Percentiles rank a stretch among this genome's conserved stretches.
Evolutionary conservation across 2,797 vertebrate genomes (phyloP).

Genomic region (Enteromius viviparus): DNA sequence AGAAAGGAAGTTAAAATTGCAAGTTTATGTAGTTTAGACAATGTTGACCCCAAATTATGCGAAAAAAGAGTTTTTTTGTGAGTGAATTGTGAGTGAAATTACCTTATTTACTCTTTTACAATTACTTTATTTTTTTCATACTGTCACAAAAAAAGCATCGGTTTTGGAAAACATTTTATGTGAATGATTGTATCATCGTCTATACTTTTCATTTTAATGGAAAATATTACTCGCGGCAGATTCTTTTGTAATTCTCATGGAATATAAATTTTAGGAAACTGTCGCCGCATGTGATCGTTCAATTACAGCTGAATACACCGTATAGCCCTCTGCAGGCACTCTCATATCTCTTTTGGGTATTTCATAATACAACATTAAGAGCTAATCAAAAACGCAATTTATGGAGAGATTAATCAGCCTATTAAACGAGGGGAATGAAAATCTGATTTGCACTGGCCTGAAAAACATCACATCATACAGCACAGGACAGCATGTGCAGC

Average conservation of each 20-base stretch:
- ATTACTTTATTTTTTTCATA: not conserved
- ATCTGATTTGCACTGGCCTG: conserved; percentile 25
- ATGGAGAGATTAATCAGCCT: conserved; percentile 20
- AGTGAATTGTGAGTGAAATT: not conserved
- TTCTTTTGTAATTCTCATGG: not conserved
- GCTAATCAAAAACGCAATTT: not conserved
- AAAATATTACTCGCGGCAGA: not conserved
- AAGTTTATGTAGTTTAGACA: not conserved
- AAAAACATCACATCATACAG: conserved; percentile 14
- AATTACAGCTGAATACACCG: not conserved
- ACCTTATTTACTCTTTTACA: too few species aligned
- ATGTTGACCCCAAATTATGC: not conserved
- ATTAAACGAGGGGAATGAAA: conserved; percentile 4
- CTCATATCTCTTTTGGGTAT: not conserved
- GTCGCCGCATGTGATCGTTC: not conserved
- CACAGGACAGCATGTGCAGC: conserved; percentile 2
- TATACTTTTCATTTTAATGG: not conserved
- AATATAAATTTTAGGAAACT: not conserved
- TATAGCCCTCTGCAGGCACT: not conserved
- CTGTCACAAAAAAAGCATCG: not conserved
- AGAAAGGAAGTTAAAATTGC: not conserved
- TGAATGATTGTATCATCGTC: not conserved
- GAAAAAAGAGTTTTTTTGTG: not conserved
- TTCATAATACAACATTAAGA: not conserved
- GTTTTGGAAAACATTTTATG: not conserved